phyloP scores from a whole-genome alignment of 1,140 invertebrate species.

The Phortica variegata region DNA sequence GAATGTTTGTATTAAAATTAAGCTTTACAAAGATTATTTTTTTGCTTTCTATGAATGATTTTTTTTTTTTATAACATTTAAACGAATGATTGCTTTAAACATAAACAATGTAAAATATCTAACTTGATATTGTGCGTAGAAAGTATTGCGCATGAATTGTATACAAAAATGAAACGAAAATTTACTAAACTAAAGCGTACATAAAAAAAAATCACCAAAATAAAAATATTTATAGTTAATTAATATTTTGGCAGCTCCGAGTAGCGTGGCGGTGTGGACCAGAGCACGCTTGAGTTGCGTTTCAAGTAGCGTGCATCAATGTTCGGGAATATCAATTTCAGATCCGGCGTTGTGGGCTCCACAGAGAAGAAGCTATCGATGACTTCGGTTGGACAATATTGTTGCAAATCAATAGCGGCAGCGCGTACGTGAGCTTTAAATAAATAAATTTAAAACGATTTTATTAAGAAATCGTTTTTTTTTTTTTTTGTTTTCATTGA shows the following conservation, averaged over 20 bases:
- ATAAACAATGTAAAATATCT: too few relatives aligned
- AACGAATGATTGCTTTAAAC: too few relatives aligned
- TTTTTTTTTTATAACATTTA: too few relatives aligned
- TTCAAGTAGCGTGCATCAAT: conserved; percentile 66
- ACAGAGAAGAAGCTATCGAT: conserved; percentile 65
- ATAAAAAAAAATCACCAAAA: conserved; percentile 4
- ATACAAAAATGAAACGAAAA: too few relatives aligned
- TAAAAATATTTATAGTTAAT: conserved; percentile 2
- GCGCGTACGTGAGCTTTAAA: conserved; percentile 34
- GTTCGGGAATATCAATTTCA: conserved; percentile 66
- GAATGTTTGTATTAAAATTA: too few relatives aligned
- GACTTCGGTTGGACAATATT: conserved; percentile 37
- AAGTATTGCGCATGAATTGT: too few relatives aligned
- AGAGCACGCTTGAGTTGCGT: conserved; percentile 70
- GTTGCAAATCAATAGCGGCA: conserved; percentile 37
- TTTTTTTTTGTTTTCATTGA: conserved; percentile 1
- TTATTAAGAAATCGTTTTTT: neutral
- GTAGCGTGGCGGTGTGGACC: conserved; percentile 68
- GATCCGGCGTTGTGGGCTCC: conserved; percentile 65
- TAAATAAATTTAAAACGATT: neutral
- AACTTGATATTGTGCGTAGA: too few relatives aligned
- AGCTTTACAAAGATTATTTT: too few relatives aligned
- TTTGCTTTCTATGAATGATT: too few relatives aligned
- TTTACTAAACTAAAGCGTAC: neutral
- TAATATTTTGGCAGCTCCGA: conserved; percentile 57